Evolutionary conservation across 2,797 vertebrate genomes (phyloP).

Genomic region (Poeciliopsis paucimaculata): DNA sequence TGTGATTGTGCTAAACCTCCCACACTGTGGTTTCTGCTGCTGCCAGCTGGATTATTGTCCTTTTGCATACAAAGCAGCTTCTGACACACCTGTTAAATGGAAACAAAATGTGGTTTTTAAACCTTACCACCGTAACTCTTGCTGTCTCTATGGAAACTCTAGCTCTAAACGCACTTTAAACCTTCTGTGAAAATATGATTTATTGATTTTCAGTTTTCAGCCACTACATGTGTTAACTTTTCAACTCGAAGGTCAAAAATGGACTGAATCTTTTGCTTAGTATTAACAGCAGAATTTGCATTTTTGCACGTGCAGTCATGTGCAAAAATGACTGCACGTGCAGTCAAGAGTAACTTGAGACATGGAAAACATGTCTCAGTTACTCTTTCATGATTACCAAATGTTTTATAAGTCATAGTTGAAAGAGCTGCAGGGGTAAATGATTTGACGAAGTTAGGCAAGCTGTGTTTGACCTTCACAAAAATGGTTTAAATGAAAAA

Average conservation of each 20-base stretch:
- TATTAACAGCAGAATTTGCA: not conserved
- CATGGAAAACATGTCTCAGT: not conserved
- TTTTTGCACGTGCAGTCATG: not conserved
- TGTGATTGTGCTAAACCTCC: constrained; percentile 1
- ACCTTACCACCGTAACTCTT: not conserved
- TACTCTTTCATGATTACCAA: not conserved
- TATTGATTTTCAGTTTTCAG: not conserved
- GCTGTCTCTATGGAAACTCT: not conserved
- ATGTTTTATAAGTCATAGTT: not conserved
- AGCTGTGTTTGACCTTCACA: not conserved
- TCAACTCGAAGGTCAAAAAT: not conserved
- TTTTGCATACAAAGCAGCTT: not conserved
- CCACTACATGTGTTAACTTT: not conserved
- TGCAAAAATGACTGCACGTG: too few relatives aligned
- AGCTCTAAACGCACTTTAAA: not conserved
- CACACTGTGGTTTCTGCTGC: not conserved
- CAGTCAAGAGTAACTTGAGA: not conserved
- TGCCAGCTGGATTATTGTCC: not conserved
- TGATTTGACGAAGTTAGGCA: not conserved
- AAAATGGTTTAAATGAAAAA: not conserved
- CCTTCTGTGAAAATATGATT: not conserved
- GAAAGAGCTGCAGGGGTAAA: not conserved
- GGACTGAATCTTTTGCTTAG: not conserved
- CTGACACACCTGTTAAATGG: constrained; percentile 1
- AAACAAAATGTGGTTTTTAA: not conserved